phyloP scores from a whole-genome alignment of 2,888 invertebrate species.

The Leucozona laternaria region DNA sequence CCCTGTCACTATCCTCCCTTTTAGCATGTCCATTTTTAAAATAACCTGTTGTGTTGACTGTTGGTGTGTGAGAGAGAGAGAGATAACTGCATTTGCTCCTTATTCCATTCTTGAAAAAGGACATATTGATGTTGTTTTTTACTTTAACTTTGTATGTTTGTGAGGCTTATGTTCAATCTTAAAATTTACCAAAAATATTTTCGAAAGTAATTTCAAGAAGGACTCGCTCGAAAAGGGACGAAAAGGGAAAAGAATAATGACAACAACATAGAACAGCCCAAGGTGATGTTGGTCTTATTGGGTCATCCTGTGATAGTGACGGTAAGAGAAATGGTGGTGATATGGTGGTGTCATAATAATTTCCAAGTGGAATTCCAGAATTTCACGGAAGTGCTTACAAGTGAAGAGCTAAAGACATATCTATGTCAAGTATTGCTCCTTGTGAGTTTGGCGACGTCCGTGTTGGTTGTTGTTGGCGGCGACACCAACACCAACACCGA shows the following conservation, averaged over 20 bases:
- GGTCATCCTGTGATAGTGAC: conserved; percentile 20
- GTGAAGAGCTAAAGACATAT: conserved; percentile 65
- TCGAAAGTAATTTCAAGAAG: conserved; percentile 1
- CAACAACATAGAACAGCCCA: conserved; percentile 1
- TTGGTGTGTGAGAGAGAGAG: neutral
- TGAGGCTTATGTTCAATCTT: neutral
- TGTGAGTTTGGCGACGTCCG: conserved; percentile 20
- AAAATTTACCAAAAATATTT: conserved; percentile 26
- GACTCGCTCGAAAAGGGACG: neutral
- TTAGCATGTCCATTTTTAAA: conserved; percentile 15
- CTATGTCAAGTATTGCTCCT: conserved; percentile 64
- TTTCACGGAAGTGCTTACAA: conserved; percentile 61
- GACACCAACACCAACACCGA: neutral
- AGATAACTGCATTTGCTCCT: neutral
- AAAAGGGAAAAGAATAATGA: neutral
- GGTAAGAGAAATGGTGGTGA: conserved; percentile 13
- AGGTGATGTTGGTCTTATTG: conserved; percentile 22
- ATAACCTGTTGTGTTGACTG: conserved; percentile 63
- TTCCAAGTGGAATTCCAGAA: conserved; percentile 53
- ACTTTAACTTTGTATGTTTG: neutral
- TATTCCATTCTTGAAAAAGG: conserved; percentile 9
- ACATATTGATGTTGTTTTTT: neutral
- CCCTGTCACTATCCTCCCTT: neutral
- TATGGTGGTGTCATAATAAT: conserved; percentile 42
- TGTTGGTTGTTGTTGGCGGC: conserved; percentile 23